phyloP scores from a whole-genome alignment of 2,797 vertebrate species.

The Holocentrus rufus region DNA sequence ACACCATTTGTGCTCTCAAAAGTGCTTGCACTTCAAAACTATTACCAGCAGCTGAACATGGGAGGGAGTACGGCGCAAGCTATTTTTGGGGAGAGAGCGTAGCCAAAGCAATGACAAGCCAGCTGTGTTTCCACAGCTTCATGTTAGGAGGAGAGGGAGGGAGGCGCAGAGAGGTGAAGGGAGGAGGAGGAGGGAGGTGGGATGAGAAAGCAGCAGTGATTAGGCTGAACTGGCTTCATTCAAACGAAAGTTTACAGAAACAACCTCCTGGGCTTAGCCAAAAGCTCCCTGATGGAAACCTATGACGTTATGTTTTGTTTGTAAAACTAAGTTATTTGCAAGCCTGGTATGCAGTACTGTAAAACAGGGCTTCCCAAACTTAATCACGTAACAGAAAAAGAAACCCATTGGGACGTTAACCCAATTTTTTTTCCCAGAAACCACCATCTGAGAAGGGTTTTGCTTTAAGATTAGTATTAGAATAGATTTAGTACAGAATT shows the following conservation, averaged over 20 bases:
- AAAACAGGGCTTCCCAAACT: background rate
- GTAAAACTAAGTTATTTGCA: background rate
- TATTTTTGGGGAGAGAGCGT: conserved; percentile 62
- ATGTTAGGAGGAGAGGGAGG: conserved; percentile 14
- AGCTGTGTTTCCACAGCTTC: conserved; percentile 76
- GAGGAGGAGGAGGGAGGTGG: conserved; percentile 27
- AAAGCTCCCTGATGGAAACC: conserved; percentile 34
- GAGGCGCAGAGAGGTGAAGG: background rate
- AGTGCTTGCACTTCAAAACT: conserved; percentile 55
- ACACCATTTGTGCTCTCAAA: conserved; percentile 38
- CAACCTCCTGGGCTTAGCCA: conserved; percentile 34
- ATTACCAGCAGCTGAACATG: conserved; percentile 51
- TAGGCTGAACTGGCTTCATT: conserved; percentile 50
- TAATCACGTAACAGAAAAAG: background rate
- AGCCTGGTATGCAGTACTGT: background rate
- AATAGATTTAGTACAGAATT: too few relatives aligned
- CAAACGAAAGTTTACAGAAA: conserved; percentile 51
- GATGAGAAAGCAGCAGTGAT: conserved; percentile 49
- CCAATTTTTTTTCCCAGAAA: too few relatives aligned
- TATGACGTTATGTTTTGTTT: conserved; percentile 30
- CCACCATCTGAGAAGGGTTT: too few relatives aligned
- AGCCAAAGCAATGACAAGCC: conserved; percentile 69
- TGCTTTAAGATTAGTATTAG: too few relatives aligned
- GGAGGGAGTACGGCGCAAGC: conserved; percentile 38
- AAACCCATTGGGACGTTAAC: too few relatives aligned